Percentiles rank a stretch among this genome's conserved stretches.
phyloP scores from a whole-genome alignment of 2,797 vertebrate genomes.

The Scomberomorus guttatus region DNA sequence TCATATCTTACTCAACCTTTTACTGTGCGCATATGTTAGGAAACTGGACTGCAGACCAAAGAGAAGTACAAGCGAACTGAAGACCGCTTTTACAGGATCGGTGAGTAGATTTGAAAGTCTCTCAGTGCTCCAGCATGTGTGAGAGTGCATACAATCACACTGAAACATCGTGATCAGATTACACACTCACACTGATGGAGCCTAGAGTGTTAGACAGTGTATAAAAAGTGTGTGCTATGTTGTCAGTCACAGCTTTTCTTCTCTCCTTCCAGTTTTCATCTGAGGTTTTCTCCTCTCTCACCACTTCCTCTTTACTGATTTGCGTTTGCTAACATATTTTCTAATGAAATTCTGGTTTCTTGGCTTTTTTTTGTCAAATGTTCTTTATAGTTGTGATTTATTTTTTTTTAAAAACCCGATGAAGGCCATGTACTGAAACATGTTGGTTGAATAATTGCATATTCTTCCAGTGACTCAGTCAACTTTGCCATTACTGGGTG shows the following conservation, averaged over 20 bases:
- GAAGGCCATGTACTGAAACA: not conserved
- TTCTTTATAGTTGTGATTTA: not conserved
- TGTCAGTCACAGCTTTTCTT: not conserved
- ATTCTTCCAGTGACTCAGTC: not conserved
- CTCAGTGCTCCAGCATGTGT: not conserved
- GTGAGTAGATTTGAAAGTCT: slow-evolving; percentile 77
- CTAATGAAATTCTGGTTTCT: not conserved
- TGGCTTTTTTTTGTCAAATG: not conserved
- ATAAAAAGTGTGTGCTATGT: not conserved
- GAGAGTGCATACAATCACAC: not conserved
- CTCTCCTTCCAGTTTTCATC: too few relatives aligned
- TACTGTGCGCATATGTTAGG: slow-evolving; percentile 67
- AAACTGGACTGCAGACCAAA: slow-evolving; percentile 90
- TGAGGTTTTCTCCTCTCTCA: not conserved
- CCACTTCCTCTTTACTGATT: not conserved
- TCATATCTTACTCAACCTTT: not conserved
- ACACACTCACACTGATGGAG: slow-evolving; percentile 8
- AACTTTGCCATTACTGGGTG: not conserved
- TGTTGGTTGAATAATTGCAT: not conserved
- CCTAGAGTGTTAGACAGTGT: not conserved
- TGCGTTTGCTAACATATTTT: not conserved
- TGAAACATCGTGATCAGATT: slow-evolving; percentile 20
- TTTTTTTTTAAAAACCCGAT: not conserved
- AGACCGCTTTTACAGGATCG: slow-evolving; percentile 95
- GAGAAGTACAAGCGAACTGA: slow-evolving; percentile 92